Evolutionary conservation across 2,113 vertebrate species (phyloP), one percentile per base, ranked within the genome.

Genomic region (Leptobrachium ailaonicum): DNA sequence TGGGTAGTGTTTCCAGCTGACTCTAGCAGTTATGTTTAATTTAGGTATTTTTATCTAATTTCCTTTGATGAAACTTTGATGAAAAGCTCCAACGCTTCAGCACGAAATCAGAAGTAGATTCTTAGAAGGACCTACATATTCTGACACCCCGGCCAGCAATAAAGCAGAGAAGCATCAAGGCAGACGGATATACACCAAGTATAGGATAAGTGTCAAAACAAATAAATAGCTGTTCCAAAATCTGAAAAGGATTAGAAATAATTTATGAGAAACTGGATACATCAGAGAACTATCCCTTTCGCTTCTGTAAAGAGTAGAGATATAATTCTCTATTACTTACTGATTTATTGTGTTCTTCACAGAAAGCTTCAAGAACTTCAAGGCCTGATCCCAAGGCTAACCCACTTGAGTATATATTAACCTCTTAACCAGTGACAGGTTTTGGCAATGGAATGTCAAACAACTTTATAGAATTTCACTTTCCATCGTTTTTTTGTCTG

Each of bases 51-150:
- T 81, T 81, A 81, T 81, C 64, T 81, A 75, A 81, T 81, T 75
- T 81, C 63, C 66, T 81, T 81, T 81, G 78, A 80, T 80, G 73
- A 80, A 75, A 81, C 79, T 74, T 80, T 80, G 79, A 80, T 81
- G 79, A 81, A 74, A 80, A 43, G 64, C 50, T 75, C 71, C 54
- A 47, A 62, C 50, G 79, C 79, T 47, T 75, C 72, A 40, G 64
- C 73, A 81, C 42, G 44, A 81, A 69, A 74, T 80, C 71, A 73
- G 71, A 80, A 58, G 78, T 68, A 45, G 14, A n/a, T 60, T 74
- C 79, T 75, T 75, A 81, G 56, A 69, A 81, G 79, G 71, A 32
- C 50, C 66, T 69, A 45, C 79, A 58, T 14, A 42, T 41, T 69
- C 50, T 81, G 79, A 81, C 71, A 75, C 45, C 45, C 20, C 71